Evolutionary conservation across 23 tunicate species (phyloP).

Genomic region (Halocynthia roretzi): DNA sequence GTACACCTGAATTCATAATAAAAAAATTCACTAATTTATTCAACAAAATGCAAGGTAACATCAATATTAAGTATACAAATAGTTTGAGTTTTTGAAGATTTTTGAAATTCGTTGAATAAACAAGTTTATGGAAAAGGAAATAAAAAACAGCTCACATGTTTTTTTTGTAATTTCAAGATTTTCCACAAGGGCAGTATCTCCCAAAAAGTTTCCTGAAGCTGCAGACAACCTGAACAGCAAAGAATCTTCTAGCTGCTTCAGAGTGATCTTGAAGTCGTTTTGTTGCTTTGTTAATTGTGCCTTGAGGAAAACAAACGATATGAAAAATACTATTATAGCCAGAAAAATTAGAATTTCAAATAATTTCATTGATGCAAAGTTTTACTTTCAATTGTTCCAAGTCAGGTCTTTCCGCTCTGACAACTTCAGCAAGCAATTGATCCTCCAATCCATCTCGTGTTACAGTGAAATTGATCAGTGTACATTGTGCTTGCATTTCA

Average conservation of each 20-base stretch:
- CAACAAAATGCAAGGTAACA: not conserved
- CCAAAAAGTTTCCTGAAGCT: slow-evolving; percentile 99
- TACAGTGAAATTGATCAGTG: slow-evolving; percentile 98
- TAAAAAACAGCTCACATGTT: slow-evolving; percentile 49
- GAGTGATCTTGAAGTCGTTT: slow-evolving; percentile 97
- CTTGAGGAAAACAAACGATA: slow-evolving; percentile 9
- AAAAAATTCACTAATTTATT: not conserved
- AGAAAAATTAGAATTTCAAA: not conserved
- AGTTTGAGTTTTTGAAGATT: not conserved
- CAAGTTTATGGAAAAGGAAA: too few species aligned
- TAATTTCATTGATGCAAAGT: not conserved
- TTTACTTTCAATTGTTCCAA: slow-evolving; percentile 87
- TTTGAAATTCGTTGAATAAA: not conserved
- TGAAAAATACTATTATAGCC: not conserved
- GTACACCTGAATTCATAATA: not conserved
- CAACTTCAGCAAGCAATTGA: slow-evolving; percentile 97
- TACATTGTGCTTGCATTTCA: slow-evolving; percentile 99
- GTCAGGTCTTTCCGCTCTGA: slow-evolving; percentile 94
- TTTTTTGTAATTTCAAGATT: slow-evolving; percentile 98
- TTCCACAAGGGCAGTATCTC: slow-evolving; percentile 98
- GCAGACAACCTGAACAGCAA: slow-evolving; percentile 87
- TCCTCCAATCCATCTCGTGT: slow-evolving; percentile 98
- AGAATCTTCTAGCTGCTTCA: slow-evolving; percentile 94
- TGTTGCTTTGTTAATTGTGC: slow-evolving; percentile 91
- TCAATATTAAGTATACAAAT: not conserved